A percentile compares a stretch with the other conserved stretches of the same genome.
Evolutionary conservation across 2,888 invertebrate species (phyloP).

Genomic region (Steinernema carpocapsae): DNA sequence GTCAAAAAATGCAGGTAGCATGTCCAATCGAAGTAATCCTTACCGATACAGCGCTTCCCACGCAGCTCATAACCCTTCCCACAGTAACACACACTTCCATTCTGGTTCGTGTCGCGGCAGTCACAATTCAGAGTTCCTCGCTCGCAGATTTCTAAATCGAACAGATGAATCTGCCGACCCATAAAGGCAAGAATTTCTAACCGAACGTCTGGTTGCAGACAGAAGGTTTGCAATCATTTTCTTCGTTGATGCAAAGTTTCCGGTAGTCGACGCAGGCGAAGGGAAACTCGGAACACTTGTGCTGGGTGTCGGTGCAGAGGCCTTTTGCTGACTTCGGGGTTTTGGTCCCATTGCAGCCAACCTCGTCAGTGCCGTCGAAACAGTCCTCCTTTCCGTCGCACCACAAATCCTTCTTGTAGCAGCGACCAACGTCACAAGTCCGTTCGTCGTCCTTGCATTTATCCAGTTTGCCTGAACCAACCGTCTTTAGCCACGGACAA

Average conservation of each 20-base stretch:
- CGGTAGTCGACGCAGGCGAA: neutral
- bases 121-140: neutral
- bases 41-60: conserved; percentile 8
- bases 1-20: conserved; percentile 49
- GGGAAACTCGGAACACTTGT: neutral
- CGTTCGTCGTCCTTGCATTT: neutral
- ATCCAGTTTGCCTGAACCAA: neutral
- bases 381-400: conserved; percentile 40
- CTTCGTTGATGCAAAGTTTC: neutral
- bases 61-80: neutral
- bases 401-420: conserved; percentile 33
- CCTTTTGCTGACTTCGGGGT: too few relatives aligned
- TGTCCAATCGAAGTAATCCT: neutral
- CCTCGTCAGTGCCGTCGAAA: conserved; percentile 36
- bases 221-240: neutral
- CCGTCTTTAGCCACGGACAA: too few relatives aligned
- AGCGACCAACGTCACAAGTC: neutral
- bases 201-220: neutral
- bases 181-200: neutral
- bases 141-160: neutral
- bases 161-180: neutral
- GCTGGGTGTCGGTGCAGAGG: neutral
- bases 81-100: neutral
- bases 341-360: neutral
- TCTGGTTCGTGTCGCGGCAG: neutral